Evolutionary conservation across 2,888 invertebrate species (phyloP).

Genomic region (Sphaeridia pumilis): DNA sequence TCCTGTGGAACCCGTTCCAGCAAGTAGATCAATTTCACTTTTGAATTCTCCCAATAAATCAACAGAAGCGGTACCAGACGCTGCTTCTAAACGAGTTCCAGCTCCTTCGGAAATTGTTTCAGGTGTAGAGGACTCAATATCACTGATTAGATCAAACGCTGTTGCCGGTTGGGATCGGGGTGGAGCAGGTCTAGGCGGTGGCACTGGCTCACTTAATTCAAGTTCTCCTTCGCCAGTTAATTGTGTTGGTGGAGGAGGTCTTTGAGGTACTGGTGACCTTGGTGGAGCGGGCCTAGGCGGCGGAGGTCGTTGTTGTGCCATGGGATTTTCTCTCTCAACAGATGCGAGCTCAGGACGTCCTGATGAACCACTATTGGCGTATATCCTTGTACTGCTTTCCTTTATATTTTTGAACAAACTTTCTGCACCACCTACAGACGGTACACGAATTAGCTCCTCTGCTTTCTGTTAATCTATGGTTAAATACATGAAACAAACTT

Average conservation of each 20-base stretch:
- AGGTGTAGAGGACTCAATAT: not conserved
- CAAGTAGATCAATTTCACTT: constrained; percentile 6
- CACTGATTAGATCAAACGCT: constrained; percentile 11
- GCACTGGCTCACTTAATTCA: constrained; percentile 4
- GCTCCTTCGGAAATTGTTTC: not conserved
- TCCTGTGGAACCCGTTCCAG: constrained; percentile 1
- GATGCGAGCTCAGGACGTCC: constrained; percentile 9
- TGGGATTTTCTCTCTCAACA: not conserved
- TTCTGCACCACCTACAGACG: constrained; percentile 26
- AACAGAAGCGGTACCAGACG: not conserved
- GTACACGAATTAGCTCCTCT: not conserved
- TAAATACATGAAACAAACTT: not conserved
- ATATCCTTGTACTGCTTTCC: constrained; percentile 24
- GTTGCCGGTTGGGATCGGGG: constrained; percentile 18
- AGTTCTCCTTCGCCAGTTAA: not conserved
- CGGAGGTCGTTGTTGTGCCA: constrained; percentile 10
- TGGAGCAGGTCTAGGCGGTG: constrained; percentile 14
- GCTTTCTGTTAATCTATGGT: not conserved
- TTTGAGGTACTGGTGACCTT: constrained; percentile 17
- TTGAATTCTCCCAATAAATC: constrained; percentile 11
- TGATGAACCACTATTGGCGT: constrained; percentile 6
- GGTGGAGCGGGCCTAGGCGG: constrained; percentile 19
- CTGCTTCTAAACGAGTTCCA: not conserved
- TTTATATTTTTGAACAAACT: constrained; percentile 33
- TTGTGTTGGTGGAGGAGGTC: constrained; percentile 11